Percentiles rank a stretch among this genome's conserved stretches.
These are phyloP conservation scores for Lepidurus apus DNA, from an alignment of 1,140 invertebrate species.

Conservation along the genomic window DNA sequence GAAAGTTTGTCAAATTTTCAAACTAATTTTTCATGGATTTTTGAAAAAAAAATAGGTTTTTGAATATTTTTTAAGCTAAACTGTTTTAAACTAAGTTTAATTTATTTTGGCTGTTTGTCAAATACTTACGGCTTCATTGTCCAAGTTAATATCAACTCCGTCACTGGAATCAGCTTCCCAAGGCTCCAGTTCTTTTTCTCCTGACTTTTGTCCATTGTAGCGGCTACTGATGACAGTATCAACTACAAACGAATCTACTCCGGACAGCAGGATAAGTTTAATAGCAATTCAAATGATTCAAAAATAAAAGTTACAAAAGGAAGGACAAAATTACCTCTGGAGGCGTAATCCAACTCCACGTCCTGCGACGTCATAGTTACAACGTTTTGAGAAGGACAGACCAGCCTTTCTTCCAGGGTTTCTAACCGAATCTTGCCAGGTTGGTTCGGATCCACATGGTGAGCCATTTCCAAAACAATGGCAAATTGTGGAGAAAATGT, in stretches of 20 bases:
- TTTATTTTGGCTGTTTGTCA: no score
- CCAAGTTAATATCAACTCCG: constrained; percentile 46
- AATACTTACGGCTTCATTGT: constrained; percentile 55
- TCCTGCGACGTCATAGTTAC: constrained; percentile 70
- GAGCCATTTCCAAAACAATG: constrained; percentile 74
- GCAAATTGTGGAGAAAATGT: constrained; percentile 79
- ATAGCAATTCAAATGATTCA: constrained; percentile 23
- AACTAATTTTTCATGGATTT: no score
- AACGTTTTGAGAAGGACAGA: constrained; percentile 76
- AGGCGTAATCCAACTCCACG: constrained; percentile 81
- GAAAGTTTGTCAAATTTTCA: no score
- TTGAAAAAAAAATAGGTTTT: no score
- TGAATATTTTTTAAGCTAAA: no score
- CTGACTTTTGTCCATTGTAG: constrained; percentile 54
- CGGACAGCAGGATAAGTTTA: constrained; percentile 32
- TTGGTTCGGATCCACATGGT: constrained; percentile 65
- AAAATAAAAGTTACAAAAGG: neutral
- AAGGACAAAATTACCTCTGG: constrained; percentile 51
- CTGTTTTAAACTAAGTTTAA: no score
- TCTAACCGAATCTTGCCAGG: constrained; percentile 56
- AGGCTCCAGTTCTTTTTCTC: constrained; percentile 74
- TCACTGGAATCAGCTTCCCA: constrained; percentile 71
- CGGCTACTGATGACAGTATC: constrained; percentile 61
- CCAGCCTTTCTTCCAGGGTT: constrained; percentile 70
- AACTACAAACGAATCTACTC: constrained; percentile 51